These are phyloP conservation scores for Urocitellus parryii DNA, from an alignment of 2,113 vertebrate species.

Conservation along the genomic window DNA sequence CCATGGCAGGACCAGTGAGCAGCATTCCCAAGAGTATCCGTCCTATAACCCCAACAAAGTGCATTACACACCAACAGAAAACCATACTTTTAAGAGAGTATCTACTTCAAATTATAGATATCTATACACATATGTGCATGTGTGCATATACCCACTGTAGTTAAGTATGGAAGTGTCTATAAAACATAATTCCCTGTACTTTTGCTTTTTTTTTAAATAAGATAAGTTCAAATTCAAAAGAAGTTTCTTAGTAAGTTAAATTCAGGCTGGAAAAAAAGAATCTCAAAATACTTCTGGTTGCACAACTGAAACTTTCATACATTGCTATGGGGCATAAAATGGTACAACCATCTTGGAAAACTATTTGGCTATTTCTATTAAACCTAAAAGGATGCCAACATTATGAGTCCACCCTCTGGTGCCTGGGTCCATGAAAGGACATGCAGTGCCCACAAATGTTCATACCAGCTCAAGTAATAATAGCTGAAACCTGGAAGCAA, in stretches of 20 bases:
- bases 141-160: neutral
- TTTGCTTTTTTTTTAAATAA: neutral
- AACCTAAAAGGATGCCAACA: neutral
- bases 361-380: neutral
- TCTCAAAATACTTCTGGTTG: neutral
- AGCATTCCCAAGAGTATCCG: neutral
- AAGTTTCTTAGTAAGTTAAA: constrained; percentile 3
- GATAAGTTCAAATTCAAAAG: constrained; percentile 39
- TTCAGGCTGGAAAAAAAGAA: neutral
- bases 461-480: neutral
- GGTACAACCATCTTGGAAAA: neutral
- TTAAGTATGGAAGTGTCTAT: neutral
- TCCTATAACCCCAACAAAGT: neutral
- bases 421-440: neutral
- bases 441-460: neutral
- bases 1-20: neutral
- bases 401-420: neutral
- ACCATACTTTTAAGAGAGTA: neutral
- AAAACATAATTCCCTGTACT: constrained; percentile 9
- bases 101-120: neutral
- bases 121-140: neutral
- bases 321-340: neutral
- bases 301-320: neutral
- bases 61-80: neutral
- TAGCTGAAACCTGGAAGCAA: neutral